These are phyloP conservation scores for Semibalanus balanoides DNA, from an alignment of 1,140 invertebrate genomes.

Conservation along the genomic window DNA sequence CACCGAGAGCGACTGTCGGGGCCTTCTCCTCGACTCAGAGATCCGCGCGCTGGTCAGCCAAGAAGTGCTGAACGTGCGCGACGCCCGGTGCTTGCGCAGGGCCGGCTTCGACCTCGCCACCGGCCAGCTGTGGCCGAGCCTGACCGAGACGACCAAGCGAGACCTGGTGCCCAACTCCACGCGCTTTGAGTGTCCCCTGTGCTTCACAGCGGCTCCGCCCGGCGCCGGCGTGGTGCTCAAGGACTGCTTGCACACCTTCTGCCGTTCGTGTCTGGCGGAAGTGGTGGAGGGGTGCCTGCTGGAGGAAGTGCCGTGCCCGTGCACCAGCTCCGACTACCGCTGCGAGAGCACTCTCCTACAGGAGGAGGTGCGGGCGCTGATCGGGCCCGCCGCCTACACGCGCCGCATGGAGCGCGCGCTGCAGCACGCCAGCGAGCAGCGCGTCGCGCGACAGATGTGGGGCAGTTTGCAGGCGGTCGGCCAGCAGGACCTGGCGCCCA, in stretches of 20 bases:
- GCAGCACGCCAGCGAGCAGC: not conserved
- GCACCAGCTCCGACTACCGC: not conserved
- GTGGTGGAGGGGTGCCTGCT: not conserved
- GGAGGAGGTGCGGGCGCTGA: not conserved
- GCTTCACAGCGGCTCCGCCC: conserved; percentile 50
- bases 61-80: not conserved
- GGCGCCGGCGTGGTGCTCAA: conserved; percentile 59
- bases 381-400: not conserved
- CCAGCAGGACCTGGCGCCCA: conserved; percentile 41
- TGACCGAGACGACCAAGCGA: conserved; percentile 1
- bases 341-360: not conserved
- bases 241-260: conserved; percentile 82
- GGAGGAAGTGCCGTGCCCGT: not conserved
- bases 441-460: not conserved
- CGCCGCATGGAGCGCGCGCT: not conserved
- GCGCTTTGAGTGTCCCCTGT: conserved; percentile 68
- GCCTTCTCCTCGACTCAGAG: not conserved
- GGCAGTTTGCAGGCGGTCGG: not conserved
- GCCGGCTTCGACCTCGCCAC: not conserved
- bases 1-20: not conserved
- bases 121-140: not conserved
- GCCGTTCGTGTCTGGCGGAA: conserved; percentile 38
- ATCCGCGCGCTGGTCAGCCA: not conserved
- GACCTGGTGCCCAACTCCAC: conserved; percentile 49
- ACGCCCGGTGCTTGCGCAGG: not conserved